Evolutionary conservation across 2,888 invertebrate genomes (phyloP), one percentile per base, ranked within the genome.

Genomic region (Agrenia bidenticulata): DNA sequence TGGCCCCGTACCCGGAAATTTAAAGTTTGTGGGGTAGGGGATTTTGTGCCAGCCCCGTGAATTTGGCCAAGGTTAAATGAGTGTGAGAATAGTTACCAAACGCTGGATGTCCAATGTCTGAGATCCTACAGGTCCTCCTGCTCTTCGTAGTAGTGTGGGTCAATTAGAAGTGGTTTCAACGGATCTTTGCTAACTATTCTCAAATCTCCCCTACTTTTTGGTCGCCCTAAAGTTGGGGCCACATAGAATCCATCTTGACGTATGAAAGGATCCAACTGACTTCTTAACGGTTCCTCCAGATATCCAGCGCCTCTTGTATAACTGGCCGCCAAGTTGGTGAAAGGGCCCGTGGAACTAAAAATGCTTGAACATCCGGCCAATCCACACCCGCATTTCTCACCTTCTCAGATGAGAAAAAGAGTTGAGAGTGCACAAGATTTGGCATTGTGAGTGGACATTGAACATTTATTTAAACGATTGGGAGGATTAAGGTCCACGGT

Each of bases 341-440:
- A 57, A 1, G 41, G 19, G 1, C 50, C 65, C 1, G 51, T 50
- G 49, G 37, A 27, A 1, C 39, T 1, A 61, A 65, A 27, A 39
- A 65, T 11, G 49, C 15, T 23, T 65, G 65, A 2, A 65, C n/a
- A 23, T 65, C 65, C 11, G 65, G 61, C 61, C 61, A 61, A n/a
- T 26, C 0, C 2, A 5, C 17, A 7, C 15, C 15, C 4, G n/a
- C 9, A 50, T 61, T 61, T 57, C 19, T 39, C 15, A 37, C 50
- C 2, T 26, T 15, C 1, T 42, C 13, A 21, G 61, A 41, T 19
- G 27, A 27, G 17, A 37, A 37, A 27, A 65, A 57, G 2, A 21
- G 23, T 13, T 65, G 65, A 0, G 57, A 23, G 26, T 57, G 49
- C 4, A 61, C 17, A 13, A 23, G 42, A 24, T 23, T 61, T 45